phyloP scores from a whole-genome alignment of 35 echinoderm and acorn worm genomes.

The Strongylocentrotus purpuratus region DNA sequence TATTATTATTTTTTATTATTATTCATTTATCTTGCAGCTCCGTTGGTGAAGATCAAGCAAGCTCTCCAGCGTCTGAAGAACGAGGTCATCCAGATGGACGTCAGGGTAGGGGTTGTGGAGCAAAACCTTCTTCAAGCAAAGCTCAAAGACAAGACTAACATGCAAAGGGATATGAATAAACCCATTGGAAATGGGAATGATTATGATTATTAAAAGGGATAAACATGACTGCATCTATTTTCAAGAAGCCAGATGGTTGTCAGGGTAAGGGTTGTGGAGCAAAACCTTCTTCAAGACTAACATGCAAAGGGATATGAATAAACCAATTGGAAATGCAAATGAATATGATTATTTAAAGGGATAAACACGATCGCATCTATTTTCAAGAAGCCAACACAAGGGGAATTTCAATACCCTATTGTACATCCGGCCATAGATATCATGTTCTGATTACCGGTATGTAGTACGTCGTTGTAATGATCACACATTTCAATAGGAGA shows the following conservation, averaged over 20 bases:
- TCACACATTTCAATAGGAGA: too few species aligned
- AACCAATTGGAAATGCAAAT: constrained; percentile 46
- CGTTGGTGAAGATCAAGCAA: constrained; percentile 98
- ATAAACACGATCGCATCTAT: not conserved
- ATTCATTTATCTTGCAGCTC: constrained; percentile 57
- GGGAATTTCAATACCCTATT: too few species aligned
- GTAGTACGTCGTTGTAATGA: too few species aligned
- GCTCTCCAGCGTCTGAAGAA: constrained; percentile 93
- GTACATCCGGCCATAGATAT: too few species aligned
- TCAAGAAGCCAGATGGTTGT: too few species aligned
- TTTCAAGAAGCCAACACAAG: too few species aligned
- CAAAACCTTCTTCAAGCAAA: constrained; percentile 81
- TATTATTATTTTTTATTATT: too few species aligned
- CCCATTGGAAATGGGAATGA: constrained; percentile 50
- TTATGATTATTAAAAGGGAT: constrained; percentile 45
- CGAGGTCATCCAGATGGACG: constrained; percentile 94
- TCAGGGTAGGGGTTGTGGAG: constrained; percentile 89
- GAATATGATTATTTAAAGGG: constrained; percentile 15
- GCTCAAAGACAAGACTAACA: constrained; percentile 83
- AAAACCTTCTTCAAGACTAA: too few species aligned
- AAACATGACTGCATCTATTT: not conserved
- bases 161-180: constrained; percentile 96
- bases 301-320: constrained; percentile 65
- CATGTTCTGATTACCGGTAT: too few species aligned
- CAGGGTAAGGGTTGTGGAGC: too few species aligned